Evolutionary conservation across 2,113 vertebrate genomes (phyloP), one percentile per base, ranked within the genome.

Genomic region (Oceanites oceanicus): DNA sequence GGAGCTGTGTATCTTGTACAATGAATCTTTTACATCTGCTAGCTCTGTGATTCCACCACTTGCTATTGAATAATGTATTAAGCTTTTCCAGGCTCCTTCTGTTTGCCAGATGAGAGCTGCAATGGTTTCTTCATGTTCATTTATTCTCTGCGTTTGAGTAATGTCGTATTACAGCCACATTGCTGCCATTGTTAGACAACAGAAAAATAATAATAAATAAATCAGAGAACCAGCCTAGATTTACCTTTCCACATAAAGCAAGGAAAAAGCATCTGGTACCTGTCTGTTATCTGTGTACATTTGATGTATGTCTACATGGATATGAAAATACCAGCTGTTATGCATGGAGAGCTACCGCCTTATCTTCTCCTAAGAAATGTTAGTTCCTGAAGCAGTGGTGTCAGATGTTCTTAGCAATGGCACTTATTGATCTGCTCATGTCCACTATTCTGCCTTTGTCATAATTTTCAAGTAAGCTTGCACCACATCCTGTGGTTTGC

Each of bases 1-100:
- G 73, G 81, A 88, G 62, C 40, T 94, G 83, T 90, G 25, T 77
- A 53, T 92, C 76, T 92, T 79, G 22, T 44, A 81, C 67, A 93
- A 30, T 71, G 62, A 92, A 93, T 93, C 52, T 95, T 96, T 78
- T 88, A 58, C 53, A 92, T 70, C 52, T 97, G 59, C 86, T 86
- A 52, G 22, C 53, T 90, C 79, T 90, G 36, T 84, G 88, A 88
- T 94, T 95, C 66, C 29, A 73, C 72, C 21, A 29, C 40, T 95
- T 93, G 42, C 86, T 93, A 58, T 38, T 97, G 82, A 98, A 96
- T 96, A 94, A 96, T 96, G 62, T 49, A 93, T 94, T 82, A 80
- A 78, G 45, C 34, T 95, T 95, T 86, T 85, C 53, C 22, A 87
- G 50, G 23, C 23, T 87, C 16, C 56, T 94, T 87, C 38, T 80